Evolutionary conservation across 2,113 vertebrate genomes (phyloP), one percentile per base, ranked within the genome.

Genomic region (Hippocampus zosterae): DNA sequence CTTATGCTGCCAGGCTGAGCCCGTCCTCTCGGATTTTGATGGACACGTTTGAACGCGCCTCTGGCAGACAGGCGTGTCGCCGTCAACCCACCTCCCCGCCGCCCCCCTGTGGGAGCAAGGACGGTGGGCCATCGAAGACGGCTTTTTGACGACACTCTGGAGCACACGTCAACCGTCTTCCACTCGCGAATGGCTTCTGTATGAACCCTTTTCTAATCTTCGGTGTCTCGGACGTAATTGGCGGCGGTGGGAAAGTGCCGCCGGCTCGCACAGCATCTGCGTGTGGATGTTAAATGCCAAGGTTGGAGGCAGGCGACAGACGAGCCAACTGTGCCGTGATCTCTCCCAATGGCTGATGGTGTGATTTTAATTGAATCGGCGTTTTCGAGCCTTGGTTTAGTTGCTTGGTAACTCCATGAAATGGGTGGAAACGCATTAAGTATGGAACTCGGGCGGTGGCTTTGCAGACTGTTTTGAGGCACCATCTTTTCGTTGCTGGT

Each of bases 181-280:
- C 48, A 37, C 74, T 37, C 50, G 63, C 73, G 74, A 83, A 75
- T 13, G 48, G 72, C 60, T 73, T 67, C 76, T 62, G 52, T 62
- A 67, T 81, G 75, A 74, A 73, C 78, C 33, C 75, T 80, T 71
- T 29, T 29, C 12, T 70, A 68, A 81, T 80, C 74, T 27, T 68
- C 60, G 53, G 68, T 0, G 25, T 75, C 70, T 72, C 56, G 33
- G 77, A 84, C 68, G 79, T 88, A 85, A 89, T 87, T 83, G 85
- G 79, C 52, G 71, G 74, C 65, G 72, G 75, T 62, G 80, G 72
- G 69, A 79, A 81, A 83, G 2, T 80, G 84, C 85, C 82, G 12
- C 50, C 25, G 81, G 87, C 77, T 67, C 27, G 27, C 41, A 64
- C 25, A 53, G 77, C 78, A 85, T 83, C 74, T 87, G 81, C 74